Conservation (phyloP, 2,113 vertebrate genomes). For the Mustela lutreola region DNA sequence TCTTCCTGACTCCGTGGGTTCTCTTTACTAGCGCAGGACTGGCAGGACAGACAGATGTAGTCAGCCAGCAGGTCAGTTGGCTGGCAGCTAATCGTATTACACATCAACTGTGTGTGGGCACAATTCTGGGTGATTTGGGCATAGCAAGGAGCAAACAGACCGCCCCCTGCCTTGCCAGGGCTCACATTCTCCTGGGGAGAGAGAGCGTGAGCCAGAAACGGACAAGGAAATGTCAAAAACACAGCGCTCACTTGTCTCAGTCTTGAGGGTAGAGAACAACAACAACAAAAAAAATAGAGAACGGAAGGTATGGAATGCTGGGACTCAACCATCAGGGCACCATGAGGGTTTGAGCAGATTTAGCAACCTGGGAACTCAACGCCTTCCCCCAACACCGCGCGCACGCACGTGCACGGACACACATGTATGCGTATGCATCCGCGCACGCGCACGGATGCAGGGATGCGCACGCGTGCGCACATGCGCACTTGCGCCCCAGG, state of each 20-base stretch:
- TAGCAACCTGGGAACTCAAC: neutral
- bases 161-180: neutral
- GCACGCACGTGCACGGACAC: neutral
- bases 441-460: accelerated
- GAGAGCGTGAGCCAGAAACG: neutral
- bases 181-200: neutral
- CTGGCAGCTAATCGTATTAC: neutral
- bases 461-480: too few species aligned
- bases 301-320: neutral
- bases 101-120: neutral
- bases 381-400: neutral
- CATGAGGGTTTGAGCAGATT: neutral
- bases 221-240: neutral
- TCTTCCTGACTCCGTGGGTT: neutral
- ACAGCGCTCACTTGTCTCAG: neutral
- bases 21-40: neutral
- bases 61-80: neutral
- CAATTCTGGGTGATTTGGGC: neutral
- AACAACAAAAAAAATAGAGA: neutral
- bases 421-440: too few species aligned
- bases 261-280: neutral
- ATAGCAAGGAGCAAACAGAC: neutral
- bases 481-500: too few species aligned
- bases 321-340: neutral
- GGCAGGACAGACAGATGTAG: neutral